Evolutionary conservation across 2,797 vertebrate genomes (phyloP).

Genomic region (Mycteria americana): DNA sequence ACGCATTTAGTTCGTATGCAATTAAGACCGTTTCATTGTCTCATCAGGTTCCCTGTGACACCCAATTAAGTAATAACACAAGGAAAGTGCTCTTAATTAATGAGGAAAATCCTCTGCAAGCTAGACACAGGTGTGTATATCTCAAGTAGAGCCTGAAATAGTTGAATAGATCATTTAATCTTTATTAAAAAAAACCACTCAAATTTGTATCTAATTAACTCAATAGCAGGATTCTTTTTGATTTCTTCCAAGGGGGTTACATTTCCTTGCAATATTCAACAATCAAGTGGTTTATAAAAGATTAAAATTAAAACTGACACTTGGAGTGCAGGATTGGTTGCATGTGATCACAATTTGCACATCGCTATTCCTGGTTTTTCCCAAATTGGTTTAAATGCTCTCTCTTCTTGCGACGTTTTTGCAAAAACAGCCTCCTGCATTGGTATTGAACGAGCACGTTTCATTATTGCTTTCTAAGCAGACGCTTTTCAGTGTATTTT

Average conservation of each 20-base stretch:
- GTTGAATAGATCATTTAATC: slow-evolving; percentile 58
- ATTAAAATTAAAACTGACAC: slow-evolving; percentile 52
- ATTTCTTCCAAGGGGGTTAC: slow-evolving; percentile 44
- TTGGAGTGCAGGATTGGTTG: not conserved
- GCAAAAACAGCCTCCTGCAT: not conserved
- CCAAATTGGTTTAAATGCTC: not conserved
- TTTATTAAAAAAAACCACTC: slow-evolving; percentile 29
- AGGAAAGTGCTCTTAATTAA: slow-evolving; percentile 71
- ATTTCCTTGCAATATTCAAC: slow-evolving; percentile 36
- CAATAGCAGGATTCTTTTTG: slow-evolving; percentile 41
- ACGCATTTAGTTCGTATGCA: slow-evolving; percentile 42
- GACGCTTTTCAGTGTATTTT: not conserved
- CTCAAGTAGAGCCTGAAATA: slow-evolving; percentile 65
- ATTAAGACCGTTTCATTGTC: slow-evolving; percentile 73
- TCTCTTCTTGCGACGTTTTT: not conserved
- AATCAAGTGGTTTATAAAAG: slow-evolving; percentile 28
- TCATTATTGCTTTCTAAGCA: not conserved
- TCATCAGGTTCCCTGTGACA: slow-evolving; percentile 59
- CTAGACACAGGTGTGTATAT: slow-evolving; percentile 63
- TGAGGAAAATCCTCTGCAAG: slow-evolving; percentile 62
- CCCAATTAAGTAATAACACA: slow-evolving; percentile 70
- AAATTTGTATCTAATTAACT: slow-evolving; percentile 65
- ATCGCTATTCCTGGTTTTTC: not conserved
- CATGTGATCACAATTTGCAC: not conserved
- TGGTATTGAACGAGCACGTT: not conserved